Evolutionary conservation across 2,888 invertebrate genomes (phyloP), one percentile per base, ranked within the genome.

Genomic region (Crocallis elinguaria): DNA sequence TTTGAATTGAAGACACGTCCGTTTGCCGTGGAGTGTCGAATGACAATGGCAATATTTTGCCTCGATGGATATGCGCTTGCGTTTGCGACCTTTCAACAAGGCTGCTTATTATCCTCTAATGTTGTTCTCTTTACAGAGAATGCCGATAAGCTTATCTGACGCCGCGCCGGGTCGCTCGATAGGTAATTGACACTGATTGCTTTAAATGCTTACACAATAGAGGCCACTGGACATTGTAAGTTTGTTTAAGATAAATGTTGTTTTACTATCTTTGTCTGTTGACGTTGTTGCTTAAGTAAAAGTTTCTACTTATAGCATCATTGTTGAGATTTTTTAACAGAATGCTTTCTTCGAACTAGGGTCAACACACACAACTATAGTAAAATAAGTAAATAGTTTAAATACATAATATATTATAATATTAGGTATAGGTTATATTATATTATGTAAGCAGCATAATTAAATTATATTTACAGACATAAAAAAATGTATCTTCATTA

Each of bases 51-150:
- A 48, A 48, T 46, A 36, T 62, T 56, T 65, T 64, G 55, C 32
- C 62, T 66, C 65, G 62, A 69, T 64, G 62, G 57, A 81, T 75
- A 38, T 72, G 79, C 78, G 80, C 44, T 38, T 32, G 63, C 77
- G 74, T 69, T 64, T 65, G 64, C 77, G 74, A 70, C 65, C 66
- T 69, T 57, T 58, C 45, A 39, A 48, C 81, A 77, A 84, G 82
- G 82, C 69, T 77, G 66, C 57, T 55, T 68, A 66, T 73, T 77
- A 75, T 74, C 75, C 72, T 74, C 69, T 58, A 39, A 27, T 41
- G 23, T 43, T 45, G 12, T 32, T 16, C 9, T 50, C 35, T 44
- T 39, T 60, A 54, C 56, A 46, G 48, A 50, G 45, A 17, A 25
- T 19, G 12, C 13, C 27, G 50, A 44, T 44, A 50, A 51, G 38